Evolutionary conservation across 1,140 invertebrate species (phyloP).

Genomic region (Pachypeltis micranthus): DNA sequence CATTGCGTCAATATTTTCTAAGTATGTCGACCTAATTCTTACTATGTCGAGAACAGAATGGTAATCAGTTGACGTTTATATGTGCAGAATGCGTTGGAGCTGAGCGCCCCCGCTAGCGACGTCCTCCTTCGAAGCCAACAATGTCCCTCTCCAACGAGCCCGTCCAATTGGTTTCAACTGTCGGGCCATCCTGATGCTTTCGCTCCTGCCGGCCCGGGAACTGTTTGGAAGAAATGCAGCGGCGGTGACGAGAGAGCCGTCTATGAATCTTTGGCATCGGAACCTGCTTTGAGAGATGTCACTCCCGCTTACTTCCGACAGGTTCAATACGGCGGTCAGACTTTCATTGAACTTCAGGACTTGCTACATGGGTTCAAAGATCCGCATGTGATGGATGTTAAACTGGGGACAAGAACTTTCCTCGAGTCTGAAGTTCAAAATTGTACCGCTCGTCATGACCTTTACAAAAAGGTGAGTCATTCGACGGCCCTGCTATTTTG

Average conservation of each 20-base stretch:
- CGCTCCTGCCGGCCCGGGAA: constrained; percentile 79
- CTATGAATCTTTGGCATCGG: constrained; percentile 68
- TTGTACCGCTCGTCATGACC: constrained; percentile 56
- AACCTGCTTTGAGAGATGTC: constrained; percentile 57
- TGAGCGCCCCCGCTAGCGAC: constrained; percentile 83
- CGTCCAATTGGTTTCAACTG: constrained; percentile 78
- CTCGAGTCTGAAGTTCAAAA: constrained; percentile 88
- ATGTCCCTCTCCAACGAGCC: neutral
- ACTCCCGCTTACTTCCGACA: constrained; percentile 80
- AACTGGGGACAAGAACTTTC: constrained; percentile 86
- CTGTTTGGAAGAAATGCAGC: constrained; percentile 32
- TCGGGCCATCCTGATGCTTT: constrained; percentile 87
- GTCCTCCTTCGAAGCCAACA: constrained; percentile 46
- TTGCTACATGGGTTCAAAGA: constrained; percentile 72
- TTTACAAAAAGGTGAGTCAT: constrained; percentile 63
- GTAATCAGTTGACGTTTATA: neutral
- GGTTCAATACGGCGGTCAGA: constrained; percentile 72
- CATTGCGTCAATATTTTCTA: neutral
- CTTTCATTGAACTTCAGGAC: constrained; percentile 83
- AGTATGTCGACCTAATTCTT: neutral
- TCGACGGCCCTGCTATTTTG: too few species aligned
- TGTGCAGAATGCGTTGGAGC: constrained; percentile 75
- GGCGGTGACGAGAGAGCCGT: constrained; percentile 57
- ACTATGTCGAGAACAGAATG: too few species aligned
- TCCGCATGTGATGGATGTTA: constrained; percentile 84